These are phyloP conservation scores for Pao palembangensis DNA, from an alignment of 2,113 vertebrate genomes.

Conservation along the genomic window DNA sequence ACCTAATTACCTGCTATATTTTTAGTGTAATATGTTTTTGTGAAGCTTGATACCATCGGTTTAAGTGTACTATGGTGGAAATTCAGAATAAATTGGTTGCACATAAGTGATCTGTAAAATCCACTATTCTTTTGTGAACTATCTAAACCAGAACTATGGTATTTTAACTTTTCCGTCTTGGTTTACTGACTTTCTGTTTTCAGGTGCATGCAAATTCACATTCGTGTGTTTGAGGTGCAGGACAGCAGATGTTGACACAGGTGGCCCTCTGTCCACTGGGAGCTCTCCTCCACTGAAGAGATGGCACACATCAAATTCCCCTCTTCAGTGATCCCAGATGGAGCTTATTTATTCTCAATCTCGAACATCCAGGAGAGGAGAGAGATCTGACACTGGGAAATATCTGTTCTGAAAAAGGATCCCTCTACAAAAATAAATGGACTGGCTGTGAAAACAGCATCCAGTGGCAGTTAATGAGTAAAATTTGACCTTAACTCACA, in stretches of 20 bases:
- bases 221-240: conserved; percentile 7
- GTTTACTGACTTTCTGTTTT: conserved; percentile 41
- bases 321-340: conserved; percentile 25
- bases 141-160: conserved; percentile 15
- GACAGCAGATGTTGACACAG: conserved; percentile 51
- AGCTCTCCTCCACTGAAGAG: conserved; percentile 10
- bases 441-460: conserved; percentile 31
- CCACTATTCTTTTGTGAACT: conserved; percentile 9
- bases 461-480: background rate
- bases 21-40: too few species aligned
- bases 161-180: conserved; percentile 21
- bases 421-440: conserved; percentile 13
- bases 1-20: too few species aligned
- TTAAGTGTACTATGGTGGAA: too few species aligned
- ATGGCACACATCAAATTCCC: conserved; percentile 10
- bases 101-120: too few species aligned
- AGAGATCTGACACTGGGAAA: conserved; percentile 18
- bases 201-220: conserved; percentile 28
- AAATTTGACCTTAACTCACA: background rate
- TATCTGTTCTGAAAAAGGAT: background rate
- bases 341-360: conserved; percentile 31
- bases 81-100: background rate
- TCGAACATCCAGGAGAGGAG: conserved; percentile 22
- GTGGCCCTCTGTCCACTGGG: conserved; percentile 28
- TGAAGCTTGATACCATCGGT: too few species aligned